Base-by-base conservation (phyloP, 2,888 invertebrate genomes). In the Macrosiphum euphorbiae region DNA sequence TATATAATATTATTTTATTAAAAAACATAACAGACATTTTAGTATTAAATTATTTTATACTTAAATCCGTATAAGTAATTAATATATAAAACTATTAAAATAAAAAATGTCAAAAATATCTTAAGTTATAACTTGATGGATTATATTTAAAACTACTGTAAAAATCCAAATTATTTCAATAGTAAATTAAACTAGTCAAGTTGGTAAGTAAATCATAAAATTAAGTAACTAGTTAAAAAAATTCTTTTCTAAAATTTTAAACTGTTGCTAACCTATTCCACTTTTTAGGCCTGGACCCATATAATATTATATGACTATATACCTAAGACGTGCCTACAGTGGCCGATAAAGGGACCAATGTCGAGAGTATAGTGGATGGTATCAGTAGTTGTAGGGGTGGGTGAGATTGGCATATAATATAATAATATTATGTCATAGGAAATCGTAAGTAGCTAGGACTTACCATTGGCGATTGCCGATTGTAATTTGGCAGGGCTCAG, bases 401-500 rank as follows among this genome's bases (percentile, higher is more conserved):
- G 13, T 5, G 16, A 5, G 16, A n/a, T n/a, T n/a, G 20, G 78
- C 7, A 20, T 78, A 35, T 8, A 78, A 78, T 35, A 78, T 35
- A 24, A n/a, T 67, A n/a, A 13, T 50, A n/a, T n/a, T 67, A 11
- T 88, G 26, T 55, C 20, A 50, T 50, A n/a, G 24, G 35, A 61
- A 92, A 28, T 7, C 28, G 7, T 78, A 35, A 78, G 2, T 2
- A 67, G 7, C 35, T 8, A 78, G 35, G 28, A 88, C 90, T 91
- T 91, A 94, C 94, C 94, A 84, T 94, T 92, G 47, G 86, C n/a
- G 52, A 91, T 89, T 61, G 92, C 35, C 26, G 94, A 50, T 91
- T 94, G 93, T 94, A 95, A 95, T 84, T 95, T 95, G n/a, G 96
- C 95, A 47, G 97, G 96, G 92, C 96, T 96, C 94, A 97, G 96